phyloP scores from a whole-genome alignment of 2,888 invertebrate genomes.

The Stegophylla sp. region DNA sequence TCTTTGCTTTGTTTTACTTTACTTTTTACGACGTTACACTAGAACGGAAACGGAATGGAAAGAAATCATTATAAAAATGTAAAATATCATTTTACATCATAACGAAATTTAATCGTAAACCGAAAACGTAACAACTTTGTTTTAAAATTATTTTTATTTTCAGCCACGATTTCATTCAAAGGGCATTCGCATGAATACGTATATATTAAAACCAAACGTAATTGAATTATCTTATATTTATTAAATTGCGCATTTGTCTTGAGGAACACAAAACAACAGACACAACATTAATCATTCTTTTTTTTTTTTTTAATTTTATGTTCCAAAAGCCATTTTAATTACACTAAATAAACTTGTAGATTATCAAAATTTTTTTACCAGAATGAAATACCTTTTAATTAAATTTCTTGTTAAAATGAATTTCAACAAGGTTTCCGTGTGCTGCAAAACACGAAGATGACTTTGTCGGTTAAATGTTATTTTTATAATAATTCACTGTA shows the following conservation, averaged over 20 bases:
- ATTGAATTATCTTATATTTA: not conserved
- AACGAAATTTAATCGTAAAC: no score
- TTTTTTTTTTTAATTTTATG: not conserved
- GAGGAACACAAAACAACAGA: not conserved
- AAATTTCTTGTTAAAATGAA: not conserved
- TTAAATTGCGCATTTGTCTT: not conserved
- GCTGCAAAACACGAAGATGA: not conserved
- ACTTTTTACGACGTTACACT: no score
- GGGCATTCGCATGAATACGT: not conserved
- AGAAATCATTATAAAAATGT: no score
- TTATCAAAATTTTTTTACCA: not conserved
- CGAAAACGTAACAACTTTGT: no score
- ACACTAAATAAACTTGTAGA: not conserved
- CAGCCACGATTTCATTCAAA: not conserved
- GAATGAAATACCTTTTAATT: not conserved
- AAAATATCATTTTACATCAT: no score
- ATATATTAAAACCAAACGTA: not conserved
- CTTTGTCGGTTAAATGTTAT: constrained; percentile 9
- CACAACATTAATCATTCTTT: not conserved
- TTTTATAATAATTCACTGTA: not conserved
- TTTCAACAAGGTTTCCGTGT: not conserved
- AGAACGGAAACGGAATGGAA: no score
- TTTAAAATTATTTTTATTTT: no score
- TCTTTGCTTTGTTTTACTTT: no score
- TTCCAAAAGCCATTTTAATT: not conserved